A percentile compares a stretch with the other conserved stretches of the same genome.
Conservation (phyloP, 2,888 invertebrate species). For the Cantharis flavilabris region DNA sequence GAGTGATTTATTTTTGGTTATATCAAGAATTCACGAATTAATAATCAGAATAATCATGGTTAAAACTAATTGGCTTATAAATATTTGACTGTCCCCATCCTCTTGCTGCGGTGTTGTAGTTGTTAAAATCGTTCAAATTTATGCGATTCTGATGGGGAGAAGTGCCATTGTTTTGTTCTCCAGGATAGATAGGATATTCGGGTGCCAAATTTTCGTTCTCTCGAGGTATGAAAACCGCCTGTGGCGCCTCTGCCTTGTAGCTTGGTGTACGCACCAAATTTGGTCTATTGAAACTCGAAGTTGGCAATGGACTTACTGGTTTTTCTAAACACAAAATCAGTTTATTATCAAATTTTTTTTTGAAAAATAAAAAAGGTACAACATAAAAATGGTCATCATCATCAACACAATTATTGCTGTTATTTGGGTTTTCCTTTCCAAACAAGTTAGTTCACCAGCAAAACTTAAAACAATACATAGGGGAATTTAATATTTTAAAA, state of each 20-base stretch:
- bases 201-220: constrained; percentile 44
- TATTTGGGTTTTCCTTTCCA: neutral
- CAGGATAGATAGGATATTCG: neutral
- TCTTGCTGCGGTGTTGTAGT: constrained; percentile 83
- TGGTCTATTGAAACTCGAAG: neutral
- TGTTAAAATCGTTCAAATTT: constrained; percentile 52
- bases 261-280: constrained; percentile 40
- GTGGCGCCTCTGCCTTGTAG: constrained; percentile 45
- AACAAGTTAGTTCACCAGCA: neutral
- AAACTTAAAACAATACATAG: neutral
- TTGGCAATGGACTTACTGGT: constrained; percentile 16
- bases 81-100: constrained; percentile 77
- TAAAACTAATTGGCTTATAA: constrained; percentile 76
- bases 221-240: constrained; percentile 48
- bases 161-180: constrained; percentile 30
- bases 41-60: constrained; percentile 59
- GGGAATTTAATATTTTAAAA: neutral
- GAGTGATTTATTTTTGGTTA: neutral
- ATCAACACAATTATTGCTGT: neutral
- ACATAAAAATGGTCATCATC: neutral
- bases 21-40: constrained; percentile 43
- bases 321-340: constrained; percentile 3
- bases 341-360: neutral
- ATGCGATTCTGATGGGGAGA: constrained; percentile 41
- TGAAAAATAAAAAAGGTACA: neutral